These are phyloP conservation scores for Xerus rutilus DNA, from an alignment of 2,797 vertebrate genomes.

Conservation along the genomic window DNA sequence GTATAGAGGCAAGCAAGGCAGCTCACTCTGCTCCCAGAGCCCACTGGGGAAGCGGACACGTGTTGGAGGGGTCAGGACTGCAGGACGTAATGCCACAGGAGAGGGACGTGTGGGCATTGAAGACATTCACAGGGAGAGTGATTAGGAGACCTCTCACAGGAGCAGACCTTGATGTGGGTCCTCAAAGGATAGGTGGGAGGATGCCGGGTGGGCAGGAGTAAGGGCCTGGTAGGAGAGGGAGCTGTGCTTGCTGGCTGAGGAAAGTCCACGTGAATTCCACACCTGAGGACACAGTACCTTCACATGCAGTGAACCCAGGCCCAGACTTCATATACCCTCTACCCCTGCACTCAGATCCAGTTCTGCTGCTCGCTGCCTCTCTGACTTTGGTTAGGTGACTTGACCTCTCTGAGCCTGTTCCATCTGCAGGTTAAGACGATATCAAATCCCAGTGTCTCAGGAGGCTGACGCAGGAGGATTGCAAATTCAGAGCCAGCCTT, in stretches of 20 bases:
- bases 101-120: not conserved
- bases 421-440: not conserved
- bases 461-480: no score
- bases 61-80: not conserved
- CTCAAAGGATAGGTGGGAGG: not conserved
- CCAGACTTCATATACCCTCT: not conserved
- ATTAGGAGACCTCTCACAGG: not conserved
- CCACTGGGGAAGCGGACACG: rapidly evolving
- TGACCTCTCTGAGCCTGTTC: not conserved
- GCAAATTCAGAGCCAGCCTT: no score
- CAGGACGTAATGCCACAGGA: rapidly evolving
- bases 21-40: not conserved
- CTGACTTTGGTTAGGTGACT: not conserved
- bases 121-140: not conserved
- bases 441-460: no score
- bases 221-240: not conserved
- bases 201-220: not conserved
- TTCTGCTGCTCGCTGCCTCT: not conserved
- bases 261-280: not conserved
- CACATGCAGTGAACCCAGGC: not conserved
- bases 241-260: not conserved
- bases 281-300: not conserved
- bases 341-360: not conserved
- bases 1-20: not conserved
- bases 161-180: not conserved